Conservation (phyloP, 2,797 vertebrate genomes). For the Enteromius thamalakanensis region DNA sequence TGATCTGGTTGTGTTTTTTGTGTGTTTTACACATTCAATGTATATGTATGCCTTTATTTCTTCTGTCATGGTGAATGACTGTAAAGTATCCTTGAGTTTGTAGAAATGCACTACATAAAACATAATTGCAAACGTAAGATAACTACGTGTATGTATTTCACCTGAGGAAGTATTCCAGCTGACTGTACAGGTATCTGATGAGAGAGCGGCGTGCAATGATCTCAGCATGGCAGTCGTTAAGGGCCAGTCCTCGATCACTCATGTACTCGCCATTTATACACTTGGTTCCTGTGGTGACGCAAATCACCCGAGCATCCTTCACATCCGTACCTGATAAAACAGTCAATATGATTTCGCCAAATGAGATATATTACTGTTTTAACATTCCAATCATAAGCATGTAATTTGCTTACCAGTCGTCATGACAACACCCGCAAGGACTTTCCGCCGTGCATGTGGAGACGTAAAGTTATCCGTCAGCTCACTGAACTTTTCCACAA, state of each 20-base stretch:
- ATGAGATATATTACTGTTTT: neutral
- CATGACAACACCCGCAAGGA: constrained; percentile 88
- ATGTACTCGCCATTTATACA: constrained; percentile 91
- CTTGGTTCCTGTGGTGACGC: constrained; percentile 87
- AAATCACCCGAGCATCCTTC: constrained; percentile 86
- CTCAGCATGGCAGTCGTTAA: constrained; percentile 89
- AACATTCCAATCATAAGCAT: neutral
- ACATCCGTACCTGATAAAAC: constrained; percentile 81
- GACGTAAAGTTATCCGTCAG: constrained; percentile 89
- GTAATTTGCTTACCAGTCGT: constrained; percentile 80
- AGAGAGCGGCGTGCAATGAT: constrained; percentile 84
- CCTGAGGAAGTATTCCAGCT: constrained; percentile 84
- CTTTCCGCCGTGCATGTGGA: constrained; percentile 86
- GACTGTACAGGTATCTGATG: constrained; percentile 83
- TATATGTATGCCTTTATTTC: neutral
- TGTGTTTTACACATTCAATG: neutral
- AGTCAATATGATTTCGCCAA: neutral
- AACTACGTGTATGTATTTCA: constrained; percentile 46
- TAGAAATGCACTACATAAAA: neutral
- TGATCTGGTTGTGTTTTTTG: neutral
- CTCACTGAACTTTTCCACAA: constrained; percentile 88
- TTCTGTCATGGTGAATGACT: neutral
- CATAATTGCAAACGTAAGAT: neutral
- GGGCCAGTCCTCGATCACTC: constrained; percentile 86
- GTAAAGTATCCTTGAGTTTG: neutral